Conservation (phyloP, 2,113 vertebrate species). For the Microcebus jonahi region DNA sequence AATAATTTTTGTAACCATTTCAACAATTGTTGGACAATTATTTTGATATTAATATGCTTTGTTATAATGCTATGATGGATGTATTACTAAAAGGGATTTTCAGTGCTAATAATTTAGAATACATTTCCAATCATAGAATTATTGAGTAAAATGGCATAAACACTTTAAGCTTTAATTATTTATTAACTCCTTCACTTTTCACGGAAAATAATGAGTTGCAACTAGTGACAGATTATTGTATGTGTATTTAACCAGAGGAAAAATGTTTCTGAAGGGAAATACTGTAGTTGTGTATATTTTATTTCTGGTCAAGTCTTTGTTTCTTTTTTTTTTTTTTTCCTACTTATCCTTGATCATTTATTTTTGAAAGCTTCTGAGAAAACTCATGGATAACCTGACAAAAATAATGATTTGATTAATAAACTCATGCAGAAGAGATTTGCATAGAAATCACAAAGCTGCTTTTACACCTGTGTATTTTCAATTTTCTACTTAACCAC, state of each 20-base stretch:
- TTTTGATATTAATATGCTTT: neutral
- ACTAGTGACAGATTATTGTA: neutral
- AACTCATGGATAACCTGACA: neutral
- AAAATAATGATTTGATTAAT: conserved; percentile 36
- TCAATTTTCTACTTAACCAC: neutral
- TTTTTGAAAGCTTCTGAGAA: conserved; percentile 17
- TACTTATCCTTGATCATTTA: neutral
- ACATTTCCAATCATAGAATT: neutral
- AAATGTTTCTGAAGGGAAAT: neutral
- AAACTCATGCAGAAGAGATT: neutral
- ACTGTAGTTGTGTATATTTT: neutral
- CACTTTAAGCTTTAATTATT: neutral
- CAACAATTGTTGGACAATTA: neutral
- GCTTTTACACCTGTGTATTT: neutral
- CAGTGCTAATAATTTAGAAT: conserved; percentile 10
- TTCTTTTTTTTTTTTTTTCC: neutral
- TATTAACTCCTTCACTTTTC: neutral
- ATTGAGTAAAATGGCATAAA: neutral
- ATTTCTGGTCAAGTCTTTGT: neutral
- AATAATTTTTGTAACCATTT: neutral
- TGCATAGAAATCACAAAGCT: conserved; percentile 21
- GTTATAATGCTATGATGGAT: neutral
- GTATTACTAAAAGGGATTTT: neutral
- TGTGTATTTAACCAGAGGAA: neutral
- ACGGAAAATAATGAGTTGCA: neutral